Conservation (phyloP, 92 coral and sea anemone genomes). For the Palythoa caribaeorum region DNA sequence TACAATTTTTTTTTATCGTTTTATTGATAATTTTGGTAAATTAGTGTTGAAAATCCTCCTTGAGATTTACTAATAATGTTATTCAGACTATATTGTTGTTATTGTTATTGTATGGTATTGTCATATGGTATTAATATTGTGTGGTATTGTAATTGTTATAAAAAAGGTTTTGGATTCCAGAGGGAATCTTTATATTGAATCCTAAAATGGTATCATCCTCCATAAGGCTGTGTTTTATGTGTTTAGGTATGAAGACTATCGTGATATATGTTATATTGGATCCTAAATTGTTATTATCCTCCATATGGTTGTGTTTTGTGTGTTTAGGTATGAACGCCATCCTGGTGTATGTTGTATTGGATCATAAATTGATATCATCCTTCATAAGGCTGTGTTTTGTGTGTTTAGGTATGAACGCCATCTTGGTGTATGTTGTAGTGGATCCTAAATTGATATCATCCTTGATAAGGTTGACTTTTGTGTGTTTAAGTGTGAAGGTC, state of each 20-base stretch:
- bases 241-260: not conserved
- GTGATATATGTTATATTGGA: too few species aligned
- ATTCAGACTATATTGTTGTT: too few species aligned
- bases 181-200: not conserved
- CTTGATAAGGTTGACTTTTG: not conserved
- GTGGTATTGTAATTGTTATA: too few species aligned
- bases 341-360: not conserved
- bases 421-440: constrained; percentile 80
- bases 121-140: too few species aligned
- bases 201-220: not conserved
- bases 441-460: not conserved
- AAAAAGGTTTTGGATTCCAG: not conserved
- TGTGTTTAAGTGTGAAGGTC: not conserved
- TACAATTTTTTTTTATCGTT: too few species aligned
- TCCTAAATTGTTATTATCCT: too few species aligned
- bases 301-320: too few species aligned
- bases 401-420: constrained; percentile 90
- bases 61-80: too few species aligned
- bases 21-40: too few species aligned
- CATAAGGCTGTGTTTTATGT: not conserved
- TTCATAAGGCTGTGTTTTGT: not conserved
- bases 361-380: not conserved
- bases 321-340: too few species aligned
- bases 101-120: too few species aligned
- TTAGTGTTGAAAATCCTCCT: too few species aligned